A percentile compares a stretch with the other conserved stretches of the same genome.
Evolutionary conservation across 1,140 invertebrate species (phyloP).

Genomic region (Leucophenga varia): DNA sequence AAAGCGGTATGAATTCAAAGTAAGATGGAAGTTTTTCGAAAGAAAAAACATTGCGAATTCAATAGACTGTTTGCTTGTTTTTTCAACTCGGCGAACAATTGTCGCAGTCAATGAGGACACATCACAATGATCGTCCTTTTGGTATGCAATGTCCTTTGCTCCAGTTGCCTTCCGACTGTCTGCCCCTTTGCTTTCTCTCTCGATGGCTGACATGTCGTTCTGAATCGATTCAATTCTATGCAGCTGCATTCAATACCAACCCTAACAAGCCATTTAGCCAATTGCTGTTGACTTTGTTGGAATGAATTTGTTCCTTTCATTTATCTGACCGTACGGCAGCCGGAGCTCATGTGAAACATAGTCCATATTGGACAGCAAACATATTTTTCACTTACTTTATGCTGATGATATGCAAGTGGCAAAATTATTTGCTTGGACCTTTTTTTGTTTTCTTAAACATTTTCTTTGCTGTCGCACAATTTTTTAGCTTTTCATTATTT

Average conservation of each 20-base stretch:
- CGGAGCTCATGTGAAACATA: slow-evolving; percentile 7
- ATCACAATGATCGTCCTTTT: background rate
- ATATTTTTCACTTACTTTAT: slow-evolving; percentile 53
- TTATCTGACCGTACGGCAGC: slow-evolving; percentile 1
- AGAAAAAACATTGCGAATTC: too few relatives aligned
- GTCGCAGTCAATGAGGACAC: background rate
- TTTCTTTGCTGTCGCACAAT: too few relatives aligned
- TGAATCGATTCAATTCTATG: too few relatives aligned
- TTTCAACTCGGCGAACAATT: background rate
- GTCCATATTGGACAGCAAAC: too few relatives aligned
- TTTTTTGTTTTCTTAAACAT: too few relatives aligned
- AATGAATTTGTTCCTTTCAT: slow-evolving; percentile 35
- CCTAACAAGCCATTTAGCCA: slow-evolving; percentile 45
- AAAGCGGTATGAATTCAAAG: too few relatives aligned
- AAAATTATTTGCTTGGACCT: slow-evolving; percentile 27
- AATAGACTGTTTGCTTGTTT: too few relatives aligned
- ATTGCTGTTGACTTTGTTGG: slow-evolving; percentile 49
- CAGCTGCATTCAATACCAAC: slow-evolving; percentile 12
- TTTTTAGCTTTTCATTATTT: slow-evolving; percentile 25
- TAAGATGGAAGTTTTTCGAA: too few relatives aligned
- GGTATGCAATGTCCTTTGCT: too few relatives aligned
- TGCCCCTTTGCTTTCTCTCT: too few relatives aligned
- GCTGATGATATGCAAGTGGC: slow-evolving; percentile 53
- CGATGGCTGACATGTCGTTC: too few relatives aligned
- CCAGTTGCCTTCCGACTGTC: too few relatives aligned